These are phyloP conservation scores for Papilio glaucus DNA, from an alignment of 1,140 invertebrate genomes.

Conservation along the genomic window DNA sequence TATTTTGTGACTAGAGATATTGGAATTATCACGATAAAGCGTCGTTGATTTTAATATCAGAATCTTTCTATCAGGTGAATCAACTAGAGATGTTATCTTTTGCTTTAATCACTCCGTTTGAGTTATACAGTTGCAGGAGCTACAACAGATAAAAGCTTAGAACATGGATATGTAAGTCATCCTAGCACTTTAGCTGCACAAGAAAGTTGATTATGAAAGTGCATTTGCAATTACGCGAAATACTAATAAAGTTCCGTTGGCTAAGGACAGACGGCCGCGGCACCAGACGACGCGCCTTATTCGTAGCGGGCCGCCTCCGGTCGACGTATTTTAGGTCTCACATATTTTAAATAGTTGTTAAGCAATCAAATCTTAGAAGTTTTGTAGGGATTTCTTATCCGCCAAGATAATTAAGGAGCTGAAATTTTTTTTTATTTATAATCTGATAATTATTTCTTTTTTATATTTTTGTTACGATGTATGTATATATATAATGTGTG, in stretches of 20 bases:
- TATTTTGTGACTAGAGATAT: no score
- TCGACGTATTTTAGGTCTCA: slow-evolving; percentile 11
- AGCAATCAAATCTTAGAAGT: slow-evolving; percentile 14
- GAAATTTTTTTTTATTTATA: no score
- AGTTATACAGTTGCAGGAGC: background rate
- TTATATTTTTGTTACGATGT: no score
- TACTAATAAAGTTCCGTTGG: slow-evolving; percentile 15
- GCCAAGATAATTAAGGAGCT: no score
- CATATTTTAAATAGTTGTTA: slow-evolving; percentile 8
- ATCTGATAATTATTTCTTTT: no score
- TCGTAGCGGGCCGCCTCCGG: background rate
- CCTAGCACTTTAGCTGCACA: background rate
- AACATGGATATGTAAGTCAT: slow-evolving; percentile 6
- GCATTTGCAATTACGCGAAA: slow-evolving; percentile 19
- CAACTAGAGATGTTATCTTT: background rate
- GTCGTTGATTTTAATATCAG: no score
- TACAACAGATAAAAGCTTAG: background rate
- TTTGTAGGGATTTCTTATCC: background rate
- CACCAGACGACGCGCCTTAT: slow-evolving; percentile 3
- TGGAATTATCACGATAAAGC: no score
- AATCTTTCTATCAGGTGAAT: no score
- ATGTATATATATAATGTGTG: no score
- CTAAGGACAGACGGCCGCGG: slow-evolving; percentile 9
- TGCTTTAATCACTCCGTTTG: background rate
- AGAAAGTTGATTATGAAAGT: slow-evolving; percentile 25